Evolutionary conservation across 92 coral and sea anemone genomes (phyloP).

Genomic region (Actinostola sp.): DNA sequence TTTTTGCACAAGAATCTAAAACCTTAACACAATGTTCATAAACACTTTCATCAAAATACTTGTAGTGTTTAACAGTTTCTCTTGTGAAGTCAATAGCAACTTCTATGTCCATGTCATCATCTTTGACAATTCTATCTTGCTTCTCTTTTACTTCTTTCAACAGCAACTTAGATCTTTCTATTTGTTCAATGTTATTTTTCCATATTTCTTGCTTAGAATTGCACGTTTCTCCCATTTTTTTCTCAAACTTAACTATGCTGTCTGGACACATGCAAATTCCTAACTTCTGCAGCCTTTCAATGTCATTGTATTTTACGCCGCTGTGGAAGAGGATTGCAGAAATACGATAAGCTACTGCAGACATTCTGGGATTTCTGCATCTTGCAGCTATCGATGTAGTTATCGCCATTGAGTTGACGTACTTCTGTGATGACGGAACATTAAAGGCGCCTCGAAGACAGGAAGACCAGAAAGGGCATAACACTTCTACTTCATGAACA

Average conservation of each 20-base stretch:
- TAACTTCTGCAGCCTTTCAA: conserved; percentile 15
- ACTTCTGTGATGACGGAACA: too few relatives aligned
- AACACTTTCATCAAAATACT: too few relatives aligned
- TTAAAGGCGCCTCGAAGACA: conserved; percentile 54
- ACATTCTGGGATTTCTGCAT: conserved; percentile 40
- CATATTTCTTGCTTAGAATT: conserved; percentile 38
- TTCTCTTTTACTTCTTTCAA: conserved; percentile 31
- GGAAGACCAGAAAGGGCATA: conserved; percentile 48
- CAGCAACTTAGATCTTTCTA: conserved; percentile 5
- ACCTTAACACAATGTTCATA: too few relatives aligned
- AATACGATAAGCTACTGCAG: conserved; percentile 54
- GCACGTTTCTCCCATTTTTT: conserved; percentile 31
- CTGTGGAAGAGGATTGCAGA: conserved; percentile 46
- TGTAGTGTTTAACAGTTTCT: background rate
- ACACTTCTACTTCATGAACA: conserved; percentile 16
- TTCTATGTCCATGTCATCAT: conserved; percentile 49
- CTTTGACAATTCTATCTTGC: conserved; percentile 19
- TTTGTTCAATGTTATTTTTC: conserved; percentile 26
- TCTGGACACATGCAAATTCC: conserved; percentile 59
- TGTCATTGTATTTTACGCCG: conserved; percentile 29
- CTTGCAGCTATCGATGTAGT: conserved; percentile 47
- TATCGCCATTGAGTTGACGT: conserved; percentile 25
- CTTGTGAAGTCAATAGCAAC: too few relatives aligned
- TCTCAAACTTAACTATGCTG: conserved; percentile 21
- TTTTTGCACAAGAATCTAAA: too few relatives aligned